Evolutionary conservation across 2,888 invertebrate genomes (phyloP).

Genomic region (Meandrusa payeni): DNA sequence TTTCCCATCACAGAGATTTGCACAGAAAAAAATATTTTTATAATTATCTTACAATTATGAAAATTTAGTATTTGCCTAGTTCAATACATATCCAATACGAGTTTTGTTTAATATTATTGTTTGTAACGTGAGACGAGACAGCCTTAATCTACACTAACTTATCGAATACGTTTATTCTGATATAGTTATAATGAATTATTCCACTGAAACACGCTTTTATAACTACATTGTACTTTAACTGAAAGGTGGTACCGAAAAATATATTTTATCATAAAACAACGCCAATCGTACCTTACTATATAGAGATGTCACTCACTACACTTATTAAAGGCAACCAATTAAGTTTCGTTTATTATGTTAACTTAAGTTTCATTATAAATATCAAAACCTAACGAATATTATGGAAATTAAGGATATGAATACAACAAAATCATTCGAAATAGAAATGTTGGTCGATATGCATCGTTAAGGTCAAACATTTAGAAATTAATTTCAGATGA

Average conservation of each 20-base stretch:
- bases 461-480: constrained; percentile 73
- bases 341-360: constrained; percentile 62
- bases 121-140: constrained; percentile 71
- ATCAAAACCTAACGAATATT: constrained; percentile 65
- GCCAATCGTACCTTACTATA: constrained; percentile 67
- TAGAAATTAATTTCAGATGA: constrained; percentile 61
- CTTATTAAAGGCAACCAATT: constrained; percentile 62
- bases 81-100: constrained; percentile 67
- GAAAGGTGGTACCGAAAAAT: constrained; percentile 79
- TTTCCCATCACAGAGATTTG: constrained; percentile 78
- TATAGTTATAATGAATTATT: constrained; percentile 66
- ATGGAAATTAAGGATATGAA: constrained; percentile 69
- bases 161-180: constrained; percentile 65
- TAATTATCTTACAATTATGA: constrained; percentile 75
- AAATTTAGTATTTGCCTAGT: constrained; percentile 69
- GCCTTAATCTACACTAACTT: constrained; percentile 68
- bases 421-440: constrained; percentile 73
- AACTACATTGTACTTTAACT: constrained; percentile 79
- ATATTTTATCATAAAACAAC: constrained; percentile 64
- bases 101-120: constrained; percentile 63
- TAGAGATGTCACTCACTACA: constrained; percentile 67
- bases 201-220: constrained; percentile 66
- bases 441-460: constrained; percentile 79
- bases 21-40: constrained; percentile 62
- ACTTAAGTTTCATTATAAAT: constrained; percentile 57